phyloP scores from a whole-genome alignment of 1,140 invertebrate genomes.

The Trachymyrmex cornetzi region DNA sequence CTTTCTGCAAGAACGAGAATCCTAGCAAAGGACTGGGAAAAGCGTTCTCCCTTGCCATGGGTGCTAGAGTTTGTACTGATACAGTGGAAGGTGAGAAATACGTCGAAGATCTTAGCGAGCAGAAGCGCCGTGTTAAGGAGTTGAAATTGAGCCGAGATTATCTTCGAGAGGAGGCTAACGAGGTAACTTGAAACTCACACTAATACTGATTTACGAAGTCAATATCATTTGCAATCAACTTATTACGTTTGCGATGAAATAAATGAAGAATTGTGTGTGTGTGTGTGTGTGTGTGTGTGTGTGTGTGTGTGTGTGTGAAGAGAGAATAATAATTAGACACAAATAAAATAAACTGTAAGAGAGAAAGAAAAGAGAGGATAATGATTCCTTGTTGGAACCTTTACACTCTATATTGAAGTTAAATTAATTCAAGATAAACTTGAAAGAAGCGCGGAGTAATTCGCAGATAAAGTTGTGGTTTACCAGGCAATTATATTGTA shows the following conservation, averaged over 20 bases:
- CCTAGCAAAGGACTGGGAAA: constrained; percentile 87
- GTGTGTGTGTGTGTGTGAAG: no score
- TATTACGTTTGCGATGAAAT: neutral
- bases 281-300: no score
- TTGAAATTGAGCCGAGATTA: neutral
- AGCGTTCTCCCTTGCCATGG: constrained; percentile 87
- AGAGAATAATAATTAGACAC: neutral
- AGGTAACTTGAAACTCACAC: constrained; percentile 38
- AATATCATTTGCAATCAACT: neutral
- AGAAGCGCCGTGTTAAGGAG: constrained; percentile 12
- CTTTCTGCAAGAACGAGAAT: constrained; percentile 88
- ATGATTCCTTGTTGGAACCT: neutral
- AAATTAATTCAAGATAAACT: no score
- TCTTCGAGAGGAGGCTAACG: neutral
- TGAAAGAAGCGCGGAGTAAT: no score
- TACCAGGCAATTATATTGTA: no score
- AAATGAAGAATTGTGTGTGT: neutral
- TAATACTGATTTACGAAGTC: constrained; percentile 13
- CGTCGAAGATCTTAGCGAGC: constrained; percentile 53
- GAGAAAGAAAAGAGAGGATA: neutral
- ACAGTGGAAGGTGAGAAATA: constrained; percentile 84
- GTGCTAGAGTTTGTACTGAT: constrained; percentile 86
- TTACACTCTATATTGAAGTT: neutral
- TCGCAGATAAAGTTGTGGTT: no score
- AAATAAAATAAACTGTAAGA: neutral